Conservation (phyloP, 1,140 invertebrate genomes). For the Carposina sasakii region DNA sequence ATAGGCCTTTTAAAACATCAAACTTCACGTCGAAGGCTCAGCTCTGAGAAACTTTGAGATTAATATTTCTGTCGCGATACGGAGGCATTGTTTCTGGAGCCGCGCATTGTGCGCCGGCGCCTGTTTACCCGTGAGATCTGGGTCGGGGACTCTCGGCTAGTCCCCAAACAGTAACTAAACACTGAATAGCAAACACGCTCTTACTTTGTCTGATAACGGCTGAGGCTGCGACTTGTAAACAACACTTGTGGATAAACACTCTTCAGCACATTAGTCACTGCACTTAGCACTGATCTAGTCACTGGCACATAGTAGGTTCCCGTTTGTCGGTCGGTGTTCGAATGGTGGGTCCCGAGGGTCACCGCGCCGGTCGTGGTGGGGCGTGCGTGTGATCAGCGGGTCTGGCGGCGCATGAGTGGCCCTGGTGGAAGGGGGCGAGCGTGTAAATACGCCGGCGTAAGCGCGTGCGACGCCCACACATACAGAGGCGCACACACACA, state of each 20-base stretch:
- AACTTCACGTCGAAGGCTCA: slow-evolving; percentile 51
- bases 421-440: slow-evolving; percentile 61
- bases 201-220: slow-evolving; percentile 63
- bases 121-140: slow-evolving; percentile 55
- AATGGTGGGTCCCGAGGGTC: slow-evolving; percentile 42
- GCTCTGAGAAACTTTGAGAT: slow-evolving; percentile 49
- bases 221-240: slow-evolving; percentile 57
- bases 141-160: slow-evolving; percentile 32
- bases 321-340: slow-evolving; percentile 24
- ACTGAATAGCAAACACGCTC: slow-evolving; percentile 44
- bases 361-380: slow-evolving; percentile 44
- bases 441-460: slow-evolving; percentile 60
- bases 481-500: slow-evolving; percentile 33
- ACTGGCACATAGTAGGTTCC: slow-evolving; percentile 54
- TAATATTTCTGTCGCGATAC: slow-evolving; percentile 56
- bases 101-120: slow-evolving; percentile 9
- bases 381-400: slow-evolving; percentile 60
- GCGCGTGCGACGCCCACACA: slow-evolving; percentile 56
- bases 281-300: slow-evolving; percentile 44
- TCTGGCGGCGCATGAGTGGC: slow-evolving; percentile 65
- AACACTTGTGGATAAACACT: slow-evolving; percentile 15
- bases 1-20: no score
- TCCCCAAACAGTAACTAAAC: slow-evolving; percentile 7
- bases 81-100: slow-evolving; percentile 49
- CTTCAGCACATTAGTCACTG: slow-evolving; percentile 52